A percentile compares a stretch with the other conserved stretches of the same genome.
phyloP scores from a whole-genome alignment of 92 coral and sea anemone genomes.

The Muricea muricata region DNA sequence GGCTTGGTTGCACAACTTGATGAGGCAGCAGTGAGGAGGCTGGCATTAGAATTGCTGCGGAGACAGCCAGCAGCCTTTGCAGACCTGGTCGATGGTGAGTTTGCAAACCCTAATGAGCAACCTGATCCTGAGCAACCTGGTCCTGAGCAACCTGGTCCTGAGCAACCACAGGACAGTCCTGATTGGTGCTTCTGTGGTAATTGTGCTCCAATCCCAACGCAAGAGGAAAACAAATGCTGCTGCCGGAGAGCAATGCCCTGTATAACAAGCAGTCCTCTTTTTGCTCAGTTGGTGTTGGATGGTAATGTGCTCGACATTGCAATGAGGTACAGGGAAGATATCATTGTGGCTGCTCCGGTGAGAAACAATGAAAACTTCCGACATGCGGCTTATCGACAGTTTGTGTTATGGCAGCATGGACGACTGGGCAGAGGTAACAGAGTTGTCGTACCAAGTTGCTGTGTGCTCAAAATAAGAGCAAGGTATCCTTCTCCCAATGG shows the following conservation, averaged over 20 bases:
- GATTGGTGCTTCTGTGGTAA: not conserved
- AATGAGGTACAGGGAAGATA: too few species aligned
- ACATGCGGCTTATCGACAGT: too few species aligned
- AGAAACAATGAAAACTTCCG: slow-evolving; percentile 48
- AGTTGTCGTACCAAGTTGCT: too few species aligned
- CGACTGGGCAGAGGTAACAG: slow-evolving; percentile 24
- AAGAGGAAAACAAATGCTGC: not conserved
- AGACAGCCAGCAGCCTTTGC: too few species aligned
- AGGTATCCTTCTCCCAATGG: too few species aligned
- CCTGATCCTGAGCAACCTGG: not conserved
- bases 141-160: not conserved
- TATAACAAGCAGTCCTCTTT: too few species aligned
- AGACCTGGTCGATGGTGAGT: too few species aligned
- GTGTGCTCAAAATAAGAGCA: too few species aligned
- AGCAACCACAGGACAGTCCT: not conserved
- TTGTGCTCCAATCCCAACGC: not conserved
- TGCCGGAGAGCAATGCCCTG: too few species aligned
- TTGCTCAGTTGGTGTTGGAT: too few species aligned
- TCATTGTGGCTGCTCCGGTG: slow-evolving; percentile 10
- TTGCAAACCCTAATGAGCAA: not conserved
- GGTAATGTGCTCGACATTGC: too few species aligned
- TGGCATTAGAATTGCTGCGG: not conserved
- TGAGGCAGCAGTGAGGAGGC: not conserved
- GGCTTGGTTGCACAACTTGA: not conserved
- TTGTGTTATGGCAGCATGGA: slow-evolving; percentile 29